Percentiles rank a stretch among this genome's conserved stretches.
These are phyloP conservation scores for Pedetes capensis DNA, from an alignment of 2,113 vertebrate genomes.

Conservation along the genomic window DNA sequence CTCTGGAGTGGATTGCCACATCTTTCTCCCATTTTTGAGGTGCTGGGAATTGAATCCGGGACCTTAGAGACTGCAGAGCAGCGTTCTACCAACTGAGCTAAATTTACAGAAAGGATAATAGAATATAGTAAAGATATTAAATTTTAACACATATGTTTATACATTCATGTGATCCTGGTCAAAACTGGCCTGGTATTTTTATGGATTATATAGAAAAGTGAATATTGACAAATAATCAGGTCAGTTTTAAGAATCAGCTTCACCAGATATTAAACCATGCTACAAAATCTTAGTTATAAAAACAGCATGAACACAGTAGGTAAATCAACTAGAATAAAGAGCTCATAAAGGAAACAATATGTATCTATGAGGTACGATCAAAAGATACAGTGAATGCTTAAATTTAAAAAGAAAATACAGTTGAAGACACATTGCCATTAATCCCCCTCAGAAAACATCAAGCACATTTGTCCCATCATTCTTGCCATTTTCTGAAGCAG, in stretches of 20 bases:
- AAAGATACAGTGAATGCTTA: too few species aligned
- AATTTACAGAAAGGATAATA: not conserved
- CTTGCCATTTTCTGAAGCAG: too few species aligned
- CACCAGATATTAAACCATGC: not conserved
- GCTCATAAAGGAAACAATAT: not conserved
- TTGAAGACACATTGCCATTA: too few species aligned
- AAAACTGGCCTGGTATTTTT: not conserved
- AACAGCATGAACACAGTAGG: accelerated
- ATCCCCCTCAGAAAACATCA: too few species aligned
- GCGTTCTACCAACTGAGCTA: too few species aligned
- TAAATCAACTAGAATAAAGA: not conserved
- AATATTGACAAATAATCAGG: not conserved
- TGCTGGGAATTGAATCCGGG: too few species aligned
- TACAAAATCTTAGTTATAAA: not conserved
- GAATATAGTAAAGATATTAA: not conserved
- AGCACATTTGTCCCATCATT: too few species aligned
- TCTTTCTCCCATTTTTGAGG: too few species aligned
- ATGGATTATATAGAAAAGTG: not conserved
- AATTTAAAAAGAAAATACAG: too few species aligned
- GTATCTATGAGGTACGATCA: too few species aligned
- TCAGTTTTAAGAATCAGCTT: not conserved
- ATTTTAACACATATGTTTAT: not conserved
- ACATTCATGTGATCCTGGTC: not conserved
- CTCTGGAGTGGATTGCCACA: too few species aligned
- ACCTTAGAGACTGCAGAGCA: too few species aligned